Conservation (phyloP, 2,113 vertebrate genomes). For the Charadrius vociferus region DNA sequence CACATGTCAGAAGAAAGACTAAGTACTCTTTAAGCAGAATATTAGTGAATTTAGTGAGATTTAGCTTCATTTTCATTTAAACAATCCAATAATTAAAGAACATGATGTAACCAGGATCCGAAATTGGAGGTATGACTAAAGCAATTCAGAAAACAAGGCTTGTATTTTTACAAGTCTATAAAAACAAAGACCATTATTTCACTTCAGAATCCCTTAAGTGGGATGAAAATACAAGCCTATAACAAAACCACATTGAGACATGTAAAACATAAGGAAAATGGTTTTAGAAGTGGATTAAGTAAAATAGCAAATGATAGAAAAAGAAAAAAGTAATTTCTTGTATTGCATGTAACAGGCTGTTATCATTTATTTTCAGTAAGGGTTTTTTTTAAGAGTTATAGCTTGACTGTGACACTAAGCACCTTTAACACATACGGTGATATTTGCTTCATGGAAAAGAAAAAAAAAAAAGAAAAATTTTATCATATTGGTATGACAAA, state of each 20-base stretch:
- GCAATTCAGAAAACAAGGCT: not conserved
- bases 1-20: slow-evolving; percentile 34
- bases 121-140: not conserved
- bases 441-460: not conserved
- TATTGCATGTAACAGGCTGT: not conserved
- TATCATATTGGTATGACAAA: not conserved
- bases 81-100: not conserved
- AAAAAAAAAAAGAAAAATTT: too few relatives aligned
- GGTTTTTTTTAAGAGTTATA: not conserved
- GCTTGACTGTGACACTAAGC: not conserved
- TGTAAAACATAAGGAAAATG: not conserved
- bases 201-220: not conserved
- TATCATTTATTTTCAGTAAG: not conserved
- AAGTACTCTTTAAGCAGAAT: slow-evolving; percentile 1
- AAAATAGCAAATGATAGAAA: not conserved
- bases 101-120: not conserved
- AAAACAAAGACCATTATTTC: not conserved
- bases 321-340: not conserved
- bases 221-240: not conserved
- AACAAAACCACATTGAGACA: not conserved
- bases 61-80: not conserved
- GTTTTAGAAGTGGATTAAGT: not conserved
- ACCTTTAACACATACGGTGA: not conserved
- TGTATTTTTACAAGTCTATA: not conserved
- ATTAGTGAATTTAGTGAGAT: not conserved